Base-by-base conservation (phyloP, 2,888 invertebrate genomes). In the Mythimna loreyi region DNA sequence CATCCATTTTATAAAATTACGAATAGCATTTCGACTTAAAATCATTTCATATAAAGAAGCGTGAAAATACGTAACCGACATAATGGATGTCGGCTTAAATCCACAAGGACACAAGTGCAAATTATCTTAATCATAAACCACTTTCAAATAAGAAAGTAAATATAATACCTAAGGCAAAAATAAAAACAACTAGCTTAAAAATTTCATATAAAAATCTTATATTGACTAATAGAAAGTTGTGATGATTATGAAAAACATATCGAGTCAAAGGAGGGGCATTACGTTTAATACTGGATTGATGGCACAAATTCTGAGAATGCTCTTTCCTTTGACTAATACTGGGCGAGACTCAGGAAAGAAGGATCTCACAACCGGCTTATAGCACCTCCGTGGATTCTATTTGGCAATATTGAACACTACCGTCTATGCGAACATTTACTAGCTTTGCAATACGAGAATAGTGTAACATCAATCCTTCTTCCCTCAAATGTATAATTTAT, bases 51-150 rank as follows among this genome's bases (percentile, higher is more conserved):
- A 86, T 85, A 88, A 92, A 91, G 84, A 93, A 95, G 95, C 95
- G 93, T 94, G 94, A 92, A 85, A 93, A 92, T 94, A 94, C 93
- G 93, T 93, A 90, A 87, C 75, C 83, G 92, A 92, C 93, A 91
- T 67, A 85, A 84, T 81, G 81, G 82, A 90, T 89, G 92, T 92
- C 94, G 79, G 83, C 68, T 83, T 91, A 92, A 92, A 94, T 96
- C 96, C 96, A 96, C 96, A 96, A 96, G 95, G 96, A 94, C 96
- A 94, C 96, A 96, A 96, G 96, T 96, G 96, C 95, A 92, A 91
- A 91, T 90, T 87, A 92, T 89, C 93, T 92, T 94, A 93, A 90
- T 85, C 89, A 91, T 93, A 93, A 83, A 90, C 87, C 85, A 91
- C 95, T 94, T 95, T 93, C 96, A 90, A 93, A 95, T 93, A 93